Base-by-base conservation (phyloP, 2,888 invertebrate genomes). In the Volucella inanis region DNA sequence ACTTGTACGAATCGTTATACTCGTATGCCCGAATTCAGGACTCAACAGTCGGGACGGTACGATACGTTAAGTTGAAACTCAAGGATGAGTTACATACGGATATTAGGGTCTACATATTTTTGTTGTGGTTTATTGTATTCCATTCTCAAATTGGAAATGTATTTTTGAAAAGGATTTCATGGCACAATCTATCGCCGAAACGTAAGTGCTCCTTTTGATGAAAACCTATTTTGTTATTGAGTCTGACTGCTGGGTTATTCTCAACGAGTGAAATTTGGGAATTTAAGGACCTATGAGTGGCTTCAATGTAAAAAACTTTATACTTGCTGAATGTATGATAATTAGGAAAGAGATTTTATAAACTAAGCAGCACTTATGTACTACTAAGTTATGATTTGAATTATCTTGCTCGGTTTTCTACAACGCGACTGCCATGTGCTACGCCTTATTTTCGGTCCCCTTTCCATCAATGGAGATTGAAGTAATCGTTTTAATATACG, bases 51-150 rank as follows among this genome's bases (percentile, higher is more conserved):
- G 31, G 31, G 6, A 31, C 6, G 31, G 1, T n/a, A 43, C 8
- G 55, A 14, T 6, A 45, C 57, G 18, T 15, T 39, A 2, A 12
- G 18, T 15, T 39, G 2, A 12, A 18, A 15, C 43, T 18, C 3
- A 31, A 45, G 39, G 57, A 39, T 38, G 39, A 39, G 47, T 70
- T 49, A 47, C 12, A 38, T n/a, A 50, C 10, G 12, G 6, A 3
- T 49, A 14, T 47, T 38, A 10, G 64, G 49, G 41, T 22, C 12
- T 12, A 47, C 15, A 45, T 54, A 52, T n/a, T 45, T 62, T 54
- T 57, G 38, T 38, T 43, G 50, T 52, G 59, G 75, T 59, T 76
- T 59, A 39, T 76, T 76, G 50, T 50, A 59, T 52, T 59, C 43
- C 57, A 10, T 75, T 65, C 8, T 57, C 4, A 22, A 70, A 70